Conservation (phyloP, 1,140 invertebrate species). For the Eueides isabella region DNA sequence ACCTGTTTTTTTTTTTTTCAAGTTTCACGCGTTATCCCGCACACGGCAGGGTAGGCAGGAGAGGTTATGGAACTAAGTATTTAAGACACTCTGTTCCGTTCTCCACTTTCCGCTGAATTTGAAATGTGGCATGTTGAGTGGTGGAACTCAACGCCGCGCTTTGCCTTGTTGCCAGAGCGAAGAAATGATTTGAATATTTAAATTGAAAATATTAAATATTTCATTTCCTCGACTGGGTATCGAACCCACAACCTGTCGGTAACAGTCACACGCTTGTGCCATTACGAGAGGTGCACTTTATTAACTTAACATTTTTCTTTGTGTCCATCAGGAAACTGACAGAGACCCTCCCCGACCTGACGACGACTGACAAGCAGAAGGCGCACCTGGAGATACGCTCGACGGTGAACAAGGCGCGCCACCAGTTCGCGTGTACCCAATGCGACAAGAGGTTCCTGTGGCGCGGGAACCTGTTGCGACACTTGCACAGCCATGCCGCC, state of each 20-base stretch:
- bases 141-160: no score
- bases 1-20: no score
- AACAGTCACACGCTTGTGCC: no score
- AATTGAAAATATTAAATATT: no score
- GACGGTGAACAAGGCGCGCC: slow-evolving; percentile 27
- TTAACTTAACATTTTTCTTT: no score
- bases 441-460: slow-evolving; percentile 65
- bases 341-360: slow-evolving; percentile 30
- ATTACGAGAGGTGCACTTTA: no score
- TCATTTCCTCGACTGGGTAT: no score
- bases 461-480: slow-evolving; percentile 62
- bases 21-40: background rate
- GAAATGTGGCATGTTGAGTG: no score
- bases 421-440: slow-evolving; percentile 51
- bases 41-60: background rate
- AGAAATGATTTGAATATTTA: no score
- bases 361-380: slow-evolving; percentile 27
- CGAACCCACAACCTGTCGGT: no score
- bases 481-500: slow-evolving; percentile 59
- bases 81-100: background rate
- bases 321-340: slow-evolving; percentile 53
- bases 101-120: no score
- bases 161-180: no score
- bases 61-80: background rate
- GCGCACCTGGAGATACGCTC: slow-evolving; percentile 31